Evolutionary conservation across 2,113 vertebrate genomes (phyloP), one percentile per base, ranked within the genome.

Genomic region (Monarcha castaneiventris): DNA sequence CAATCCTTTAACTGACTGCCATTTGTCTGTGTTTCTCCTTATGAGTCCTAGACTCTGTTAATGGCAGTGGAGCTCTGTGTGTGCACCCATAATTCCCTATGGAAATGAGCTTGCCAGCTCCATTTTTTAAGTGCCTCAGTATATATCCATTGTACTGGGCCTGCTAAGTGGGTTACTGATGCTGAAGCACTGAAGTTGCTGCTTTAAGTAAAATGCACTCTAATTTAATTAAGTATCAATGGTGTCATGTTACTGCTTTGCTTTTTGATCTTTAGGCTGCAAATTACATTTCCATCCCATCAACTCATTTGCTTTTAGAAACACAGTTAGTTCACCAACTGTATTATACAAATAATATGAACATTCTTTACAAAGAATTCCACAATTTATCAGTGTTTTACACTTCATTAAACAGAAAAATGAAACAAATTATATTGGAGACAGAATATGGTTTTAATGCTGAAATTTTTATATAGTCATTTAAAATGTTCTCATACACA

Each of bases 401-500:
- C 72, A 87, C 90, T 96, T 94, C 94, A 94, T 97, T 96, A 96
- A 97, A 89, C 83, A 94, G 88, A 94, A 96, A 96, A 96, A 96
- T 95, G 73, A 89, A 96, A 90, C 93, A 90, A 96, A 96, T 93
- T 94, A 85, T 94, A 89, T 79, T 95, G 87, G 68, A 92, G 80
- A 78, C 37, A 92, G 80, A 94, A 84, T 96, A 92, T 64, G 49
- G 29, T 72, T 95, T 90, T 91, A 97, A 93, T 75, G 80, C 18
- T 33, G 83, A 84, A 81, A 88, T 64, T 92, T 92, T 94, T 92
- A 86, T 90, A 77, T 83, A 87, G 64, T 68, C 9, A 56, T 93
- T 93, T 90, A 68, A 88, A 95, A 72, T 49, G 39, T 86, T 90
- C 85, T 93, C 68, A 71, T 78, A 92, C 63, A 81, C 73, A 90